Evolutionary conservation across 2,888 invertebrate genomes (phyloP), one percentile per base, ranked within the genome.

Genomic region (Lasioglossum figueresi): DNA sequence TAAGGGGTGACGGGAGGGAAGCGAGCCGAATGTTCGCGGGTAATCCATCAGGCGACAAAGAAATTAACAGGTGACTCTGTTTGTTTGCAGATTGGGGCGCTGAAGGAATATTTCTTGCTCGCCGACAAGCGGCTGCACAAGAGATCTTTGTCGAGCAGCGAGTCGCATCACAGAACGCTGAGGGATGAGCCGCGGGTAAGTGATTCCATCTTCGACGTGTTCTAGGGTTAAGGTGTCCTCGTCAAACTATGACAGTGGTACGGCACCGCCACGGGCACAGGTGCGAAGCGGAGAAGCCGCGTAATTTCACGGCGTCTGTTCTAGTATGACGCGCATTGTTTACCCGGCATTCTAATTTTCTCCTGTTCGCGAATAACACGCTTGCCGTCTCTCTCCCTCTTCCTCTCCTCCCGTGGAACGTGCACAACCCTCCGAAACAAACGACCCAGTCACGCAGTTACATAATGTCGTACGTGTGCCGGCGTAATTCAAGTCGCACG

Each of bases 71-170:
- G 23, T n/a, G 45, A 16, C 40, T 72, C 19, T 66, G 93, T 94
- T 71, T 95, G 96, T 93, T 97, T 97, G 84, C 97, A 99, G 99
- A 98, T 99, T 94, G 98, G 98, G 88, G 97, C 98, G 86, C 96
- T 99, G 94, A 97, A 97, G 93, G 97, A 97, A 92, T 98, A 97
- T 95, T 99, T 98, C 95, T 96, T 98, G 92, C 97, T 99, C 94
- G 97, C 98, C 93, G 98, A 99, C 95, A 97, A 97, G 90, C 97
- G 97, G 92, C 96, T 99, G 83, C 97, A 97, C 94, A 99, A 98
- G 95, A 96, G 99, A 88, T 99, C 99, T 19, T 95, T 97, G 78
- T 96, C 97, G 90, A 96, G 96, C 85, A 98, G 97, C 95, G 96
- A 97, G 91, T 96, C 97, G 92, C 98, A 98, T 95, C 98, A 98